phyloP scores from a whole-genome alignment of 2,888 invertebrate genomes.

The Osmoderma eremita region DNA sequence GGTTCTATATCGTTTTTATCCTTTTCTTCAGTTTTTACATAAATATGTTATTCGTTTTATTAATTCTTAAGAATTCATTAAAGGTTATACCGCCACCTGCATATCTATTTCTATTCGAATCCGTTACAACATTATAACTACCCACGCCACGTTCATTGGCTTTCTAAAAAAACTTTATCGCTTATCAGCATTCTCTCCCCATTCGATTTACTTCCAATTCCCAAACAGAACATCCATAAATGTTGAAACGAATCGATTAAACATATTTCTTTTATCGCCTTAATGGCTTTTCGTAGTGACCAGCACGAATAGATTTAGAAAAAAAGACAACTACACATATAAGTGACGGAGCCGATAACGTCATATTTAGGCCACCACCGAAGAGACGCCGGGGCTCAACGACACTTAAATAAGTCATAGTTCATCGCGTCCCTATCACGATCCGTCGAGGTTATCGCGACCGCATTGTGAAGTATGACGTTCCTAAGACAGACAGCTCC shows the following conservation, averaged over 20 bases:
- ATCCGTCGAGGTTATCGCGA: conserved; percentile 17
- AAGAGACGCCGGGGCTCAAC: conserved; percentile 23
- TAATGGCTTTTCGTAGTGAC: conserved; percentile 28
- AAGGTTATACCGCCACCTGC: too few relatives aligned
- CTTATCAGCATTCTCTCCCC: not conserved
- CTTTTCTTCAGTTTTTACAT: too few relatives aligned
- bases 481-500: conserved; percentile 16
- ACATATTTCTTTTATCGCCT: conserved; percentile 27
- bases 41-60: too few relatives aligned
- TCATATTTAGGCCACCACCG: conserved; percentile 32
- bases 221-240: conserved; percentile 7
- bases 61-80: too few relatives aligned
- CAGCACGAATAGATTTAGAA: not conserved
- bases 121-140: too few relatives aligned
- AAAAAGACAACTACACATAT: not conserved
- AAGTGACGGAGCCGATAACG: conserved; percentile 3
- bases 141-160: too few relatives aligned
- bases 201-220: conserved; percentile 1
- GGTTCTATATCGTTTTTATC: too few relatives aligned
- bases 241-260: not conserved
- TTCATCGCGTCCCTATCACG: conserved; percentile 27
- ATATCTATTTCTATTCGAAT: too few relatives aligned
- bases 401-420: conserved; percentile 36
- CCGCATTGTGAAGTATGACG: conserved; percentile 14
- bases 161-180: too few relatives aligned